Base-by-base conservation (phyloP, 1,140 invertebrate species). In the Drosophila trapezifrons region DNA sequence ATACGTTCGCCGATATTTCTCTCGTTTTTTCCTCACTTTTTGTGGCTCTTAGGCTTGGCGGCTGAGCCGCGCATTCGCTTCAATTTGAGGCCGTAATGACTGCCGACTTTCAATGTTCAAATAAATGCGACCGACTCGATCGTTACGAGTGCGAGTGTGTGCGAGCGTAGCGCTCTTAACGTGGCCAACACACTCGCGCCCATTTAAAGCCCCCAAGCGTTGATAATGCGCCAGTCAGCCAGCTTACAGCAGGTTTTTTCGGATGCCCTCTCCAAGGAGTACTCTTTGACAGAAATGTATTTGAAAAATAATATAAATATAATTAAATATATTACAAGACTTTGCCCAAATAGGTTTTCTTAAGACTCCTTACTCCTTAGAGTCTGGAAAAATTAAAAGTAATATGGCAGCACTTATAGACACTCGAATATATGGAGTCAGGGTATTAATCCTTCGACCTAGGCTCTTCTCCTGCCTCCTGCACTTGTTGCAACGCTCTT, bases 61-160 rank as follows among this genome's bases (percentile, higher is more conserved):
- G 66, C 56, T 78, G 58, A 76, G 72, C 65, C 62, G 64, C 64
- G 60, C 69, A 75, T 81, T 86, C 70, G 78, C 78, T 70, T 66
- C 83, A 86, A 86, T 79, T 86, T 83, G 79, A 77, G 63, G 79
- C 80, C 76, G 79, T 86, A 86, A 86, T 86, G 83, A 86, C 84
- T 79, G 83, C 84, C 76, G 80, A 86, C 83, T 86, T 86, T 86
- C 83, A 86, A 80, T 86, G 83, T 83, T 87, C 83, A 86, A 86
- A 86, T 86, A 86, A 86, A 86, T 87, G 83, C 79, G 82, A 76
- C 76, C 83, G 83, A 78, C 79, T 38, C 62, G 52, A 59, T 59
- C 45, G 22, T 20, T 51, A 40, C 57, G 35, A 47, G 42, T 60
- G 9, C 51, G 18, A 54, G 22, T 56, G 32, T 57, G 64, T 70